phyloP scores from a whole-genome alignment of 2,797 vertebrate species.

The Pangasius mekongensis region DNA sequence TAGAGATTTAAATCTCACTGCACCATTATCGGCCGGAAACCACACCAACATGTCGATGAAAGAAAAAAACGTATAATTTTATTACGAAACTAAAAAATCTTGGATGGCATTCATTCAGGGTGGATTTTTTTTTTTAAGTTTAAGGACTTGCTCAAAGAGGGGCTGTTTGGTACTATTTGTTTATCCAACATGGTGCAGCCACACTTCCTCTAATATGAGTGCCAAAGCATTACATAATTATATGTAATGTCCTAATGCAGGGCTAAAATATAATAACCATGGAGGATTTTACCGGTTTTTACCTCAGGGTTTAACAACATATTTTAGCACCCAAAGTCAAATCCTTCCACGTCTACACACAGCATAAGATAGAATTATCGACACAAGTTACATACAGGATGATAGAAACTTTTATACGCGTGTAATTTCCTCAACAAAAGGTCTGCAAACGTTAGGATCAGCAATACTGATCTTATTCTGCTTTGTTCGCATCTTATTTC shows the following conservation, averaged over 20 bases:
- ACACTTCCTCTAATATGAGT: background rate
- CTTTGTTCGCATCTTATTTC: background rate
- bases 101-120: background rate
- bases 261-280: constrained; percentile 7
- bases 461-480: background rate
- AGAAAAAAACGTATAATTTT: background rate
- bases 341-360: background rate
- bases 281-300: background rate
- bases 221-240: background rate
- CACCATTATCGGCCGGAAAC: background rate
- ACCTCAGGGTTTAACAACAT: background rate
- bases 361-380: background rate
- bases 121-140: background rate
- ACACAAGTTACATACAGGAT: background rate
- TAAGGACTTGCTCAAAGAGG: background rate
- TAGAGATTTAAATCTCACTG: background rate
- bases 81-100: background rate
- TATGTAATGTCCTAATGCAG: background rate
- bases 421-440: background rate
- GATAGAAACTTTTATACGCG: background rate
- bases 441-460: background rate
- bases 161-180: background rate
- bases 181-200: background rate
- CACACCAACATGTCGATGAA: background rate
- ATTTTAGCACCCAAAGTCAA: background rate